Evolutionary conservation across 2,797 vertebrate genomes (phyloP).

Genomic region (Falco concolor): DNA sequence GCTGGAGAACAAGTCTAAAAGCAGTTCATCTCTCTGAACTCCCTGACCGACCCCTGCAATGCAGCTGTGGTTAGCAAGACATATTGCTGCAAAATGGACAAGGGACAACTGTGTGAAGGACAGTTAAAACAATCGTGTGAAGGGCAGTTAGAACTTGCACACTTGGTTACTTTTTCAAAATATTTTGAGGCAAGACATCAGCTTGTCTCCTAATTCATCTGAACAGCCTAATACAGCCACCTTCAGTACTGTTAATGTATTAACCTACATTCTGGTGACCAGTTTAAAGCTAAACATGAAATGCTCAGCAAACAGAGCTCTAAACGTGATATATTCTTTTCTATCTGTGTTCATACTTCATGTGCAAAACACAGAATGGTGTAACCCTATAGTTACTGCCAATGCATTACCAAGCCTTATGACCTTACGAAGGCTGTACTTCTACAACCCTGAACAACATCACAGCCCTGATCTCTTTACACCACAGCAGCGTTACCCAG

Average conservation of each 20-base stretch:
- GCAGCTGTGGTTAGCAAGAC: neutral
- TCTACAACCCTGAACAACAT: neutral
- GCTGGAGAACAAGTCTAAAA: slow-evolving; percentile 12
- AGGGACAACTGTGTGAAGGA: neutral
- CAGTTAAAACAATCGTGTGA: neutral
- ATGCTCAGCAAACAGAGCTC: neutral
- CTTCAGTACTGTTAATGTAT: neutral
- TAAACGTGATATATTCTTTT: neutral
- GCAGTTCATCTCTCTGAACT: slow-evolving; percentile 1
- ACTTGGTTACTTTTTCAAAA: neutral
- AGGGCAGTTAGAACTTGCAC: neutral
- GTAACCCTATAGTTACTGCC: neutral
- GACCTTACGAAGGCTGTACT: neutral
- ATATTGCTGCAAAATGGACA: neutral
- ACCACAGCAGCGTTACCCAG: neutral
- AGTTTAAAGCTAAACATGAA: neutral
- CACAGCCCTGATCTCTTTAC: neutral
- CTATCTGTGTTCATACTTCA: neutral
- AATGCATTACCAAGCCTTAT: neutral
- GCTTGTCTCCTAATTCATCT: neutral
- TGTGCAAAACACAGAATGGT: neutral
- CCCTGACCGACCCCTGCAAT: neutral
- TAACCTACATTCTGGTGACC: neutral
- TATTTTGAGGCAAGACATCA: neutral
- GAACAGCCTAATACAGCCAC: neutral